These are phyloP conservation scores for Scaptomyza montana DNA, from an alignment of 1,140 invertebrate species.

Conservation along the genomic window DNA sequence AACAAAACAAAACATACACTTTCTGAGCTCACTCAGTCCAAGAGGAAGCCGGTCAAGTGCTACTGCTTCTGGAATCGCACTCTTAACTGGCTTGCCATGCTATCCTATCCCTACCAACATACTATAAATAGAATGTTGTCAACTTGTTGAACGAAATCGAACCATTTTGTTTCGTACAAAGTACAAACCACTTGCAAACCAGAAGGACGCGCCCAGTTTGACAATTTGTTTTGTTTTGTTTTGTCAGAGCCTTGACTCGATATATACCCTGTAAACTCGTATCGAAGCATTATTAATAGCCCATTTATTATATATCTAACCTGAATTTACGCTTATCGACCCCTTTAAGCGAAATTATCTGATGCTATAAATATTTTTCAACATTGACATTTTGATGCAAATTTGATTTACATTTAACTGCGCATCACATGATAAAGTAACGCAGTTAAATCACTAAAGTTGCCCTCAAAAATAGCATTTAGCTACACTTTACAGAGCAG, in stretches of 20 bases:
- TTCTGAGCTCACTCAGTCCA: not conserved
- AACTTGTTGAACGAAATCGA: constrained; percentile 54
- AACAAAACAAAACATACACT: not conserved
- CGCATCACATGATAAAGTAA: too few species aligned
- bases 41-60: constrained; percentile 40
- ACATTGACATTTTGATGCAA: too few species aligned
- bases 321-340: too few species aligned
- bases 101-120: not conserved
- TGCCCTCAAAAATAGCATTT: too few species aligned
- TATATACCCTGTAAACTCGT: constrained; percentile 16
- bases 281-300: too few species aligned
- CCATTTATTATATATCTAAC: too few species aligned
- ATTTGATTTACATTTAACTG: too few species aligned
- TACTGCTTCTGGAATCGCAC: constrained; percentile 3
- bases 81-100: constrained; percentile 32
- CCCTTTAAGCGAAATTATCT: too few species aligned
- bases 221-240: not conserved
- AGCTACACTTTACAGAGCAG: constrained; percentile 11
- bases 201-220: constrained; percentile 30
- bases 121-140: constrained; percentile 47
- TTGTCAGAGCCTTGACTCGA: not conserved
- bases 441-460: too few species aligned
- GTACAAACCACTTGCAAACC: constrained; percentile 14
- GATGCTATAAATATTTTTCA: too few species aligned
- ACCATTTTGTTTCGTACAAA: constrained; percentile 30